A percentile compares a stretch with the other conserved stretches of the same genome.
phyloP scores from a whole-genome alignment of 2,113 vertebrate genomes.

The Pelusios castaneus region DNA sequence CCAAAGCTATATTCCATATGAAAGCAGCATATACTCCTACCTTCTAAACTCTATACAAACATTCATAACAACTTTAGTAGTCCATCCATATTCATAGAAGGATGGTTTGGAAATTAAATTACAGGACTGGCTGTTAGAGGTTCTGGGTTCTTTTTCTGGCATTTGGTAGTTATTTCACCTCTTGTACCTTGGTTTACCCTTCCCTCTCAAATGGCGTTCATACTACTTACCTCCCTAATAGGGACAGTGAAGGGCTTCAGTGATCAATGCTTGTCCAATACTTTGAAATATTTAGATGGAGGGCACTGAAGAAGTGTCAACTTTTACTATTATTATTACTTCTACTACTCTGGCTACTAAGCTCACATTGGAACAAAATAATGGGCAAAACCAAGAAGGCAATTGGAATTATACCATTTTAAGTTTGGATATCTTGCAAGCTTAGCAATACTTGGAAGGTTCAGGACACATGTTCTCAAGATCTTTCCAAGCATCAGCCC shows the following conservation, averaged over 20 bases:
- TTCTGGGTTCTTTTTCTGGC: neutral
- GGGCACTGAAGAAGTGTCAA: neutral
- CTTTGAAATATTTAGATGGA: neutral
- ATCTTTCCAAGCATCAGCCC: neutral
- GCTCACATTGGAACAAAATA: neutral
- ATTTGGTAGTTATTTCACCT: neutral
- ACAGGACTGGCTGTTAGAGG: neutral
- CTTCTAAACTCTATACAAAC: neutral
- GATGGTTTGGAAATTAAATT: neutral
- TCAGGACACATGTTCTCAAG: neutral
- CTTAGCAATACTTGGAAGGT: conserved; percentile 2
- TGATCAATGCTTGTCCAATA: neutral
- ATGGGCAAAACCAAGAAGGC: neutral
- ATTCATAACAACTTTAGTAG: neutral
- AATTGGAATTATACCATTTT: neutral
- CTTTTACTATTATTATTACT: neutral
- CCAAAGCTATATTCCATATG: neutral
- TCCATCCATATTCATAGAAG: neutral
- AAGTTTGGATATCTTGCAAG: neutral
- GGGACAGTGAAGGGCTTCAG: neutral
- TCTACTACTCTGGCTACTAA: neutral
- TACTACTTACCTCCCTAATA: neutral
- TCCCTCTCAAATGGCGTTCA: neutral
- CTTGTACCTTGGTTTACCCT: neutral
- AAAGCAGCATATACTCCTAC: neutral